A percentile compares a stretch with the other conserved stretches of the same genome.
phyloP scores from a whole-genome alignment of 2,888 invertebrate species.

The Conistra vaccinii region DNA sequence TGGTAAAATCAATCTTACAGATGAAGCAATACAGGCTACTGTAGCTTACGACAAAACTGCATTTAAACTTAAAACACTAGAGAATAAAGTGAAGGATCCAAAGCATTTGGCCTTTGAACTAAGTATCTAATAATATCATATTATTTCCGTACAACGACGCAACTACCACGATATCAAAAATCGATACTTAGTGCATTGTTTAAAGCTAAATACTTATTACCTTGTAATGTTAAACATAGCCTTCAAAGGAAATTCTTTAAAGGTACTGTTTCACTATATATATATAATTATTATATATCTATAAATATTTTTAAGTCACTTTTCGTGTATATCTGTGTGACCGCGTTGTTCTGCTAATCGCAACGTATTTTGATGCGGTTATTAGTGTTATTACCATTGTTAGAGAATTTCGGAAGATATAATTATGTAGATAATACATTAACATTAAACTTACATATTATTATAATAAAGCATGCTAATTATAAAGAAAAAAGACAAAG shows the following conservation, averaged over 20 bases:
- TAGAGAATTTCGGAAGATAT: background rate
- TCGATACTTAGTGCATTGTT: conserved; percentile 50
- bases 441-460: background rate
- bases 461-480: no score
- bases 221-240: conserved; percentile 30
- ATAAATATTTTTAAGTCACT: background rate
- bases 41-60: background rate
- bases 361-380: background rate
- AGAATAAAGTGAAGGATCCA: conserved; percentile 43
- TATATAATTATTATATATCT: background rate
- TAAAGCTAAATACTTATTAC: conserved; percentile 13
- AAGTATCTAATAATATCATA: conserved; percentile 58
- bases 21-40: background rate
- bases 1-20: background rate
- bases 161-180: conserved; percentile 56
- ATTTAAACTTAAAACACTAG: conserved; percentile 35
- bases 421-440: background rate
- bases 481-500: no score
- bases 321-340: background rate
- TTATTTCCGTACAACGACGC: conserved; percentile 63
- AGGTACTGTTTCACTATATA: background rate
- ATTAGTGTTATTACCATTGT: background rate
- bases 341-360: no score
- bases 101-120: conserved; percentile 60
- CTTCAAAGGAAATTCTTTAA: background rate